A percentile compares a stretch with the other conserved stretches of the same genome.
Conservation (phyloP, 2,113 vertebrate species). For the Spilogale gracilis region DNA sequence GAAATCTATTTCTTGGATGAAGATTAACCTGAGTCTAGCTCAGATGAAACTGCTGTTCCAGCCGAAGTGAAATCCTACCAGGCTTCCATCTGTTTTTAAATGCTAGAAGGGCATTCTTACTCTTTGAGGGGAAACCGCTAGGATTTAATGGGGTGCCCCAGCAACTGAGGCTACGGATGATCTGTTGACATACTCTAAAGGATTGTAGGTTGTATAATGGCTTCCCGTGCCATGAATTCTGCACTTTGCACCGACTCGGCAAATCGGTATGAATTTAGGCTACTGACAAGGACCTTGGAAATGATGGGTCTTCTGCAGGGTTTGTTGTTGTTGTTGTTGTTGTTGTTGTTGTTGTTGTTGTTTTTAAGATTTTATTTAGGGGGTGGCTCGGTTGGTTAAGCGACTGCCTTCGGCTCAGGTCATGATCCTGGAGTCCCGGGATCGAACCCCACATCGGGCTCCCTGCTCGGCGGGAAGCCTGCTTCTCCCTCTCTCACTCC, state of each 20-base stretch:
- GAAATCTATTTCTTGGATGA: constrained; percentile 52
- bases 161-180: constrained; percentile 66
- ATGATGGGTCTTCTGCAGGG: constrained; percentile 51
- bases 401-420: too few species aligned
- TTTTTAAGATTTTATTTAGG: too few species aligned
- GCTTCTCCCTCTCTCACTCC: too few species aligned
- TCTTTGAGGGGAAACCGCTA: constrained; percentile 66
- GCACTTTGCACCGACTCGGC: constrained; percentile 67
- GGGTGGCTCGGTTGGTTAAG: too few species aligned
- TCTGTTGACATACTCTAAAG: constrained; percentile 75
- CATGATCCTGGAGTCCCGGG: too few species aligned
- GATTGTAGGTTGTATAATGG: constrained; percentile 68
- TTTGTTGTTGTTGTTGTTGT: too few species aligned
- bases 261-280: constrained; percentile 68
- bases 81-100: constrained; percentile 66
- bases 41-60: constrained; percentile 62
- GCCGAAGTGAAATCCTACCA: constrained; percentile 53
- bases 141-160: constrained; percentile 76
- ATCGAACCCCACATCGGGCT: too few species aligned
- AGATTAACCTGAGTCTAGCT: constrained; percentile 58
- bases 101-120: constrained; percentile 65
- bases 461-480: too few species aligned
- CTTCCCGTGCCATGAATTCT: constrained; percentile 72
- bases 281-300: constrained; percentile 66
- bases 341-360: too few species aligned